Evolutionary conservation across 2,113 vertebrate genomes (phyloP), one percentile per base, ranked within the genome.

Genomic region (Choloepus hoffmanni): DNA sequence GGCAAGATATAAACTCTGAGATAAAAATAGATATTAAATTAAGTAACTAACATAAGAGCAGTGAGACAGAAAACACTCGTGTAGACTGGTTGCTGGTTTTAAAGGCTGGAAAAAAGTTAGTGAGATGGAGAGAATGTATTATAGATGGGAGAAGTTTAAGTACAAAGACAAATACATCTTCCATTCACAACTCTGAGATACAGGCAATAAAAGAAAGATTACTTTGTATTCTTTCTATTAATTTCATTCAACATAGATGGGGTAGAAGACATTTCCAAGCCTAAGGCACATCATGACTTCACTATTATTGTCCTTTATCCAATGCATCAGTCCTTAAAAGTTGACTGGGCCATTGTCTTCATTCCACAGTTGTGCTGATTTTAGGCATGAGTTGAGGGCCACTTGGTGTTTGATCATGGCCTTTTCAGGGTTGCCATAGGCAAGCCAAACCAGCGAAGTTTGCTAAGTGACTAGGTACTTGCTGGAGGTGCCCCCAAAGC

Each of bases 311-410:
- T 0, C 5, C 18, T 55, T 7, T 88, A 23, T 15, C 28, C 1
- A 2, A 7, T 3, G 7, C 23, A 21, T 3, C 5, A 0, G 26
- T 58, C 7, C n/a, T 63, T 70, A 62, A 70, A 58, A 30, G 21
- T 28, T 28, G 36, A 30, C 26, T 15, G 5, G 14, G 5, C 3
- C 18, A n/a, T 36, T 30, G 28, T 33, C 45, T 48, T 24, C 1
- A 1, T 43, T 30, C 43, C 11, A 5, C 36, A 5, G 0, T 5
- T 43, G 50, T 28, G 15, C 26, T 10, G 18, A 63, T 36, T 79
- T 53, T 14, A 23, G 23, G 40, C 5, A 33, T 1, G 48, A 55
- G 4, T 10, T 28, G 23, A 67, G 23, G 7, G 23, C 10, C 5
- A 1, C 13, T 8, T 14, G 4, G 19, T 43, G 12, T 33, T 33